Evolutionary conservation across 2,797 vertebrate genomes (phyloP).

Genomic region (Cheirogaleus major): DNA sequence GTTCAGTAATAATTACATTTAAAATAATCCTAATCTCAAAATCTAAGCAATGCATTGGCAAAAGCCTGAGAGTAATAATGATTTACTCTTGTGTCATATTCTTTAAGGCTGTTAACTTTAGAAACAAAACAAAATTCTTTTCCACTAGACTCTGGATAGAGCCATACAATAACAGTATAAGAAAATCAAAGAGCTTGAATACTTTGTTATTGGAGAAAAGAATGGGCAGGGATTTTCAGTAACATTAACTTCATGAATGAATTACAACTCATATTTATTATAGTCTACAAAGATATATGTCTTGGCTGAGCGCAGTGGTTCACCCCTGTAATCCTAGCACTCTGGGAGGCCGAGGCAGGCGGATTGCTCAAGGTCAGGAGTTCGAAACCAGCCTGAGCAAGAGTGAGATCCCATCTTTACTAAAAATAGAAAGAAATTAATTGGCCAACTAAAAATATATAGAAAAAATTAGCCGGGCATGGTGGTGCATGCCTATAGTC

Average conservation of each 20-base stretch:
- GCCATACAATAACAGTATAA: background rate
- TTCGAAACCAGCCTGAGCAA: too few species aligned
- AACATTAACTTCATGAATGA: background rate
- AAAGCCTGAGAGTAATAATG: background rate
- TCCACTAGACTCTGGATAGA: background rate
- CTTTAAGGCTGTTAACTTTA: background rate
- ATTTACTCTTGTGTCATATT: background rate
- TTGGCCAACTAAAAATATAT: too few species aligned
- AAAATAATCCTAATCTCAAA: constrained; percentile 3
- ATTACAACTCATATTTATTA: background rate
- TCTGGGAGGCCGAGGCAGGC: too few species aligned
- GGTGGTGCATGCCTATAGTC: too few species aligned
- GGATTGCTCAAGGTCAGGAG: too few species aligned
- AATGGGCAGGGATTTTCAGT: background rate
- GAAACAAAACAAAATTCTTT: background rate
- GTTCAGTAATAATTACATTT: background rate
- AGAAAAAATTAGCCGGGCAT: too few species aligned
- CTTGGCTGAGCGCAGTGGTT: too few species aligned
- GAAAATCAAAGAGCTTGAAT: constrained; percentile 6
- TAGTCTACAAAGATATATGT: background rate
- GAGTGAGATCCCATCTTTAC: too few species aligned
- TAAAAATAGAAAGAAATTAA: too few species aligned
- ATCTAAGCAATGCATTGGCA: background rate
- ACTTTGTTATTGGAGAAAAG: background rate
- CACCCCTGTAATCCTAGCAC: too few species aligned